Evolutionary conservation across 2,113 vertebrate genomes (phyloP).

Genomic region (Salvelinus namaycush): DNA sequence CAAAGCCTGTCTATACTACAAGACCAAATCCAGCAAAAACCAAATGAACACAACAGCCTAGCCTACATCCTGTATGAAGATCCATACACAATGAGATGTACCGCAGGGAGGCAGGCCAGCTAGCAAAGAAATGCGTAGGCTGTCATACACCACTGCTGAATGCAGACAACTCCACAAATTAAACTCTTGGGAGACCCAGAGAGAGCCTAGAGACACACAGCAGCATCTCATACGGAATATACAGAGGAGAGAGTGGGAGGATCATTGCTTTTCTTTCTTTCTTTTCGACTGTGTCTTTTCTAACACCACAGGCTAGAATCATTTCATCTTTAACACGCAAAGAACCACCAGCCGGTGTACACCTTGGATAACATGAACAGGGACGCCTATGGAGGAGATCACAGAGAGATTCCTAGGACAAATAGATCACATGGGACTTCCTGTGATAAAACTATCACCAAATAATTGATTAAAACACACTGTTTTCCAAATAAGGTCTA

Average conservation of each 20-base stretch:
- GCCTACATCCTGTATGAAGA: background rate
- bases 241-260: constrained; percentile 1
- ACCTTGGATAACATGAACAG: background rate
- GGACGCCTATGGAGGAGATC: background rate
- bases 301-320: background rate
- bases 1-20: background rate
- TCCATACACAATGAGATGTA: constrained; percentile 1
- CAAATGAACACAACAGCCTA: background rate
- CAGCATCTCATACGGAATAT: background rate
- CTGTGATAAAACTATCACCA: no score
- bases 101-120: constrained; percentile 47
- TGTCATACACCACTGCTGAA: constrained; percentile 59
- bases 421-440: no score
- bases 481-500: no score
- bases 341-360: background rate
- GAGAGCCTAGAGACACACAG: constrained; percentile 4
- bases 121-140: constrained; percentile 53
- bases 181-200: constrained; percentile 59
- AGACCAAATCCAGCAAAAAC: background rate
- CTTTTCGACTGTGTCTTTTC: background rate
- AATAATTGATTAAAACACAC: no score
- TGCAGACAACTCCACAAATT: constrained; percentile 62
- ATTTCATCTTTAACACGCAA: background rate
- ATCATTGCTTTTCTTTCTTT: background rate
- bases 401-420: background rate